A percentile compares a stretch with the other conserved stretches of the same genome.
phyloP scores from a whole-genome alignment of 2,113 vertebrate genomes.

The Solea solea region DNA sequence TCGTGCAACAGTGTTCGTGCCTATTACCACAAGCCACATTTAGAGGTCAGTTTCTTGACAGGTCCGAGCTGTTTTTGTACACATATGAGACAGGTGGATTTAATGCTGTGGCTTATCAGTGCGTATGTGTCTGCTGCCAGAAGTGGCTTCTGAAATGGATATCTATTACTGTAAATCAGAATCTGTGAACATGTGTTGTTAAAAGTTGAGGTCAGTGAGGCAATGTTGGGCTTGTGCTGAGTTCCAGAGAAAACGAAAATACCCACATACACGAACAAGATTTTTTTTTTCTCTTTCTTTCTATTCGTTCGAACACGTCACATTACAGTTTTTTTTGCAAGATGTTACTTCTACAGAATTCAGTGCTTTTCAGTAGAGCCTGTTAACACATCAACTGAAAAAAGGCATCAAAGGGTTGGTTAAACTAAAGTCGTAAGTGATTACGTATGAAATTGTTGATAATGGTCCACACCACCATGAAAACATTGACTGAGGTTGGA shows the following conservation, averaged over 20 bases:
- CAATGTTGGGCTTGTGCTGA: constrained; percentile 1
- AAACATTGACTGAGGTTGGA: background rate
- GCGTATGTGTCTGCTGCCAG: background rate
- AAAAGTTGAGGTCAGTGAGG: constrained; percentile 2
- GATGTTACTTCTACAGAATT: constrained; percentile 7
- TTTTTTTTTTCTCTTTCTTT: background rate
- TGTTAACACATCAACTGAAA: constrained; percentile 10
- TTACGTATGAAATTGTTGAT: background rate
- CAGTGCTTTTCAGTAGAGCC: constrained; percentile 1
- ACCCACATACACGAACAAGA: background rate
- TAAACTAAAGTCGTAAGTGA: background rate
- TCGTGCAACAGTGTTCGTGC: background rate
- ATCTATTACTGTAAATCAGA: background rate
- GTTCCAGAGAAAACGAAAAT: constrained; percentile 4
- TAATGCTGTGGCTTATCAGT: background rate
- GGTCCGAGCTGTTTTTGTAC: background rate
- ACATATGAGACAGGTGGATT: background rate
- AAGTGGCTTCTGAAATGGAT: constrained; percentile 1
- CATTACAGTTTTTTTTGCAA: constrained; percentile 20
- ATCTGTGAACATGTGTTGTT: background rate
- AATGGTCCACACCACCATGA: background rate
- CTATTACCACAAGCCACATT: background rate
- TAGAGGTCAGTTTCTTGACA: background rate
- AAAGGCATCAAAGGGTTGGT: background rate
- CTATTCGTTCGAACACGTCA: background rate